Evolutionary conservation across 1,140 invertebrate genomes (phyloP).

Genomic region (Piezodorus guildinii): DNA sequence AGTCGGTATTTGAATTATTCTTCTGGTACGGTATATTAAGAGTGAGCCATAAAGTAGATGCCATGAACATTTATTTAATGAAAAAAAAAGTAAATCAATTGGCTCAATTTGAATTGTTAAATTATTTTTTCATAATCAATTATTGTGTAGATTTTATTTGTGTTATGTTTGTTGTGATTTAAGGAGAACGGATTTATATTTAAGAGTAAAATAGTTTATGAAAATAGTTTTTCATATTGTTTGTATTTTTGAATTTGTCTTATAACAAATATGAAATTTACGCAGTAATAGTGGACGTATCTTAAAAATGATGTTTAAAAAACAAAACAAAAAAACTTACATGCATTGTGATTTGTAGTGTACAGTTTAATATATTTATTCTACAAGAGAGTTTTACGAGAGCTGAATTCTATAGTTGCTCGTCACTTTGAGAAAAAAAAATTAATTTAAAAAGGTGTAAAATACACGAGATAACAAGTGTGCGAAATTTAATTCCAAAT

Average conservation of each 20-base stretch:
- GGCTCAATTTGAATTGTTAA: slow-evolving; percentile 19
- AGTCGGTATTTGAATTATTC: slow-evolving; percentile 10
- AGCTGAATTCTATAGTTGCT: too few relatives aligned
- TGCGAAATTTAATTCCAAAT: too few relatives aligned
- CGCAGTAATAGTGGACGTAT: not conserved
- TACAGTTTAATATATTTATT: not conserved
- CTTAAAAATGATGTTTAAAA: slow-evolving; percentile 3
- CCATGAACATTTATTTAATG: slow-evolving; percentile 14
- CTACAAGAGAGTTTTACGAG: not conserved
- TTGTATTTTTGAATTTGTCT: not conserved
- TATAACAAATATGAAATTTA: too few relatives aligned
- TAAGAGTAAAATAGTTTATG: slow-evolving; percentile 2
- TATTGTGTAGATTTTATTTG: slow-evolving; percentile 15
- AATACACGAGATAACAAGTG: too few relatives aligned
- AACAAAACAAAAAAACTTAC: too few relatives aligned
- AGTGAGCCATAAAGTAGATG: slow-evolving; percentile 11
- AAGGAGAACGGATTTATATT: not conserved
- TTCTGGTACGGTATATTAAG: slow-evolving; percentile 9
- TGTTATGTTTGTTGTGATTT: slow-evolving; percentile 14
- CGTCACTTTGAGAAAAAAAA: too few relatives aligned
- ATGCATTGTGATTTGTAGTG: not conserved
- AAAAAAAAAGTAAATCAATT: slow-evolving; percentile 10
- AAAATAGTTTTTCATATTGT: slow-evolving; percentile 13
- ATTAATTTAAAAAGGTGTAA: too few relatives aligned
- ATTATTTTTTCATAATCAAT: slow-evolving; percentile 15